Base-by-base conservation (phyloP, 2,888 invertebrate species). In the Linnaemya vulpina region DNA sequence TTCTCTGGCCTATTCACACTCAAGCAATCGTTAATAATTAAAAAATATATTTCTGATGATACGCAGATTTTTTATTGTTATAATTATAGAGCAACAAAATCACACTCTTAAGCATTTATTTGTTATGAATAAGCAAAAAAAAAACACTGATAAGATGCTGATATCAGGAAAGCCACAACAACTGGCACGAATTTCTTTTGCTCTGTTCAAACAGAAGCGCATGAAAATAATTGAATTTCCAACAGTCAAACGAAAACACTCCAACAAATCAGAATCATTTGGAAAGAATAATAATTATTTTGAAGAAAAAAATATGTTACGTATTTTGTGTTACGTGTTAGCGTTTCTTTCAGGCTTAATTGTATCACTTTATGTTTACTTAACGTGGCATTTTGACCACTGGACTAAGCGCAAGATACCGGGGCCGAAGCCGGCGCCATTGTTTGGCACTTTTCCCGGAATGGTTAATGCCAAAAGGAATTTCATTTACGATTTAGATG, bases 341-440 rank as follows among this genome's bases (percentile, higher is more conserved):
- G 9, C 55, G 7, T 43, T 46, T n/a, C 8, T 65, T 11, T 11
- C 58, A 55, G 17, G 51, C 11, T 3, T 43, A 20, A 35, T 65
- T 15, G 5, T 43, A 0, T 4, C 40, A 0, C 35, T 78, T 13
- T 85, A 82, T 35, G 17, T 71, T 0, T 92, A 91, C 73, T 86
- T 92, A 3, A 90, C 89, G 5, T 91, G 90, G 88, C 89, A 90
- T 67, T 92, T 90, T 78, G 87, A 89, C 25, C 92, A 90, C 79
- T 93, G 93, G 93, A 88, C 87, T n/a, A 89, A 87, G 30, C 67
- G 82, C 2, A 55, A 35, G 10, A 89, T 90, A 1, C 90, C 90
- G 0, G 87, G 93, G 5, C 86, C 88, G 0, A 92, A 91, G 4
- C 93, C 93, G 0, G 86, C 87, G 40, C 93, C 93, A 0, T 63